Evolutionary conservation across 2,888 invertebrate species (phyloP), one percentile per base, ranked within the genome.

Genomic region (Drosophila diplacantha): DNA sequence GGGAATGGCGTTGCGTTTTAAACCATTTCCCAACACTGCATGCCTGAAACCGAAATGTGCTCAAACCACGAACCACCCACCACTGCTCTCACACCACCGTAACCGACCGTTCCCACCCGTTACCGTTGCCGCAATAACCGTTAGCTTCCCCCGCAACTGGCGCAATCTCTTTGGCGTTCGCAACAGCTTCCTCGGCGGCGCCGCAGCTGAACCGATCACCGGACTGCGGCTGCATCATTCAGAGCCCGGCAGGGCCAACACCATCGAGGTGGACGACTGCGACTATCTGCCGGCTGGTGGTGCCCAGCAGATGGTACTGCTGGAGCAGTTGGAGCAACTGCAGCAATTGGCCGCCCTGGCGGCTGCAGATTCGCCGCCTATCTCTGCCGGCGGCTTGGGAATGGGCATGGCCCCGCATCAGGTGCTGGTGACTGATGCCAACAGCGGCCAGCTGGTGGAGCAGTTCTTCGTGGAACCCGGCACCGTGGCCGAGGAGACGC

Each of bases 131-230:
- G 43, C 57, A 70, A 75, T 66, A 73, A 80, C 66, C 82, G 75
- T 53, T 80, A 88, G 88, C 73, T 83, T 88, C 71, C 83, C 88
- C 72, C 85, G 85, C 66, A 85, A 87, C 76, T 88, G 88, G 88
- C 88, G 88, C 69, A 80, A 85, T 59, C 80, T 85, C 24, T 81
- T 86, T 70, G 85, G 85, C 53, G 71, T 70, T 29, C 73, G 64
- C 54, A 72, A 68, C 43, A 71, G 78, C 50, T 60, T 79, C 37
- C 52, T 81, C 52, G 61, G 72, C 54, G 55, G 71, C 37, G 53
- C 53, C 24, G 67, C 73, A 46, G 73, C 60, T 41, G 81, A 75
- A 50, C 75, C 81, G 35, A 74, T 73, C 35, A 77, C 73, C 49
- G 83, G 74, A 34, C 68, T 73, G 26, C 71, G 73, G 31, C 57